Base-by-base conservation (phyloP, 2,888 invertebrate species). In the Cantharis lateralis region DNA sequence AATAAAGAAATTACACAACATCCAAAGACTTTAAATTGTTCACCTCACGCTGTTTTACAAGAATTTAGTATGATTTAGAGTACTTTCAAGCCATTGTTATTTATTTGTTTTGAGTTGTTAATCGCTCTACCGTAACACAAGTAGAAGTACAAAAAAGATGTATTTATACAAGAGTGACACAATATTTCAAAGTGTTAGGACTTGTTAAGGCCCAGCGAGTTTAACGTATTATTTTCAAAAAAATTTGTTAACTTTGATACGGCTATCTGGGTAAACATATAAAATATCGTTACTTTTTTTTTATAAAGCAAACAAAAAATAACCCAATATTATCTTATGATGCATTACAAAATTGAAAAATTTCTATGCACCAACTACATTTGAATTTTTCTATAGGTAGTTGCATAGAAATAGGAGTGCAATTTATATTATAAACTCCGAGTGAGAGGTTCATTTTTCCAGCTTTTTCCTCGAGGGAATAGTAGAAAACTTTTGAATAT, bases 401-500 rank as follows among this genome's bases (percentile, higher is more conserved):
- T 1, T 48, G 48, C 48, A 48, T n/a, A n/a, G n/a, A n/a, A 48
- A n/a, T 48, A n/a, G 48, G 7, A 48, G 48, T 48, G 48, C 48
- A 48, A 48, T 48, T 48, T 48, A 48, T 48, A 48, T 48, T 48
- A 48, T 13, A 5, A 48, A 48, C 48, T n/a, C 1, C 7, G n/a
- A 48, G 48, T 48, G 48, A 48, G 48, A n/a, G 48, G 7, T 48
- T 48, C 48, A 48, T 48, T 48, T 48, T 48, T 48, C n/a, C 48
- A 48, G n/a, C 48, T 79, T 66, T 66, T 66, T 76, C 80, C 82
- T 78, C 78, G 62, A 70, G 81, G 78, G 81, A 82, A 70, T 48
- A 66, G 18, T 68, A 66, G 73, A 69, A 77, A 79, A 78, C 78
- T 80, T 82, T 80, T 80, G 82, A 82, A 83, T 82, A 82, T 82